Percentiles rank a stretch among this genome's conserved stretches.
These are phyloP conservation scores for Agrypnus murinus DNA, from an alignment of 2,888 invertebrate genomes.

Conservation along the genomic window DNA sequence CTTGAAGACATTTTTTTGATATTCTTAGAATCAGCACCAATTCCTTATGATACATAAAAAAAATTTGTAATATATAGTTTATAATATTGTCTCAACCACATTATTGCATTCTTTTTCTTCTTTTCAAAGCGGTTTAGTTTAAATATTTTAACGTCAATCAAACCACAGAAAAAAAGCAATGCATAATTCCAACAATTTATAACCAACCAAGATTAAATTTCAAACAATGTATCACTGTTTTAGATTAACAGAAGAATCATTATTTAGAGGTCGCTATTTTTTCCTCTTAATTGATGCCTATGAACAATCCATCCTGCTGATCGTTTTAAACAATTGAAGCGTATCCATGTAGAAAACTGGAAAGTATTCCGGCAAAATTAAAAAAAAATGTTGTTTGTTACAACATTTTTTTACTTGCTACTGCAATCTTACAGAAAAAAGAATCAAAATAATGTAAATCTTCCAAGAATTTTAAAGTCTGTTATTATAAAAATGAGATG, in stretches of 20 bases:
- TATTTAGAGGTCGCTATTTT: neutral
- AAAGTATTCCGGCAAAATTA: neutral
- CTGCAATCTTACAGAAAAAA: too few species aligned
- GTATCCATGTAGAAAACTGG: neutral
- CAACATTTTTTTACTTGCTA: neutral
- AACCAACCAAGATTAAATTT: constrained; percentile 9
- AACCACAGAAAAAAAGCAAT: neutral
- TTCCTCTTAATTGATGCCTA: neutral
- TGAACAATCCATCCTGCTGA: neutral
- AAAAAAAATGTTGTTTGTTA: neutral
- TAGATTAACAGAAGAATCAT: neutral
- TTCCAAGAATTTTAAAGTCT: constrained; percentile 20
- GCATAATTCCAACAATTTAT: neutral
- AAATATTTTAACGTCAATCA: neutral
- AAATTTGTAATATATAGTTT: too few species aligned
- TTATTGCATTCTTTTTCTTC: too few species aligned
- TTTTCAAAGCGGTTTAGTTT: too few species aligned
- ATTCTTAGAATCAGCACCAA: too few species aligned
- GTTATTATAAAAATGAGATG: constrained; percentile 21
- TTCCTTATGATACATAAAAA: too few species aligned
- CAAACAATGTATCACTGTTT: constrained; percentile 18
- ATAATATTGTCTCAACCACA: too few species aligned
- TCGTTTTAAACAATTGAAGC: constrained; percentile 10
- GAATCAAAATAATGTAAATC: neutral
- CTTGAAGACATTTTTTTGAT: too few species aligned